phyloP scores from a whole-genome alignment of 2,888 invertebrate genomes.

The Synanthedon tipuliformis region DNA sequence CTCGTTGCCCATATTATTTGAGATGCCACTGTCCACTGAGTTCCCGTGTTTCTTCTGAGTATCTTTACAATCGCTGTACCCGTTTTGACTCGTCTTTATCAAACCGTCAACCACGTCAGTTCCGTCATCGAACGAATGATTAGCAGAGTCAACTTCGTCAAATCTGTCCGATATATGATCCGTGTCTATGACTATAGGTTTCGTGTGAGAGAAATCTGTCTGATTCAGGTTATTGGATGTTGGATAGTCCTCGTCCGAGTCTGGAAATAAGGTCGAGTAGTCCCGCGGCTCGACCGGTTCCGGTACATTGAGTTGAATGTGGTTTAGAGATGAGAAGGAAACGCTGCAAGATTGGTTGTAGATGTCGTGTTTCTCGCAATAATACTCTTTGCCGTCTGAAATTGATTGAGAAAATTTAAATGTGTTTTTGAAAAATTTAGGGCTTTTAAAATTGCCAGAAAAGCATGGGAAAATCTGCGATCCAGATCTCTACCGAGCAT shows the following conservation, averaged over 20 bases:
- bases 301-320: constrained; percentile 52
- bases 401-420: neutral
- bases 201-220: constrained; percentile 58
- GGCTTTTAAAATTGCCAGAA: too few relatives aligned
- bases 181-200: constrained; percentile 58
- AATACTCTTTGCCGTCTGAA: constrained; percentile 61
- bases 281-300: constrained; percentile 50
- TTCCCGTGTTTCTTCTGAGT: constrained; percentile 48
- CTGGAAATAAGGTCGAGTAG: constrained; percentile 41
- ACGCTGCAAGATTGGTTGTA: constrained; percentile 56
- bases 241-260: constrained; percentile 56
- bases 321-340: constrained; percentile 53
- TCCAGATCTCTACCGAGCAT: too few relatives aligned
- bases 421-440: too few relatives aligned
- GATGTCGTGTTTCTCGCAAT: constrained; percentile 61
- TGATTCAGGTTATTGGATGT: constrained; percentile 60
- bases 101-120: constrained; percentile 51
- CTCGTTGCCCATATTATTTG: constrained; percentile 33
- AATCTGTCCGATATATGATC: constrained; percentile 45
- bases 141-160: constrained; percentile 45
- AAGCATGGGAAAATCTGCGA: too few relatives aligned
- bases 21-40: constrained; percentile 59
- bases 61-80: constrained; percentile 20
- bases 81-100: constrained; percentile 27
- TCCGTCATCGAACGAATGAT: constrained; percentile 59